Base-by-base conservation (phyloP, 2,888 invertebrate genomes). In the Cheilosia scutellata region DNA sequence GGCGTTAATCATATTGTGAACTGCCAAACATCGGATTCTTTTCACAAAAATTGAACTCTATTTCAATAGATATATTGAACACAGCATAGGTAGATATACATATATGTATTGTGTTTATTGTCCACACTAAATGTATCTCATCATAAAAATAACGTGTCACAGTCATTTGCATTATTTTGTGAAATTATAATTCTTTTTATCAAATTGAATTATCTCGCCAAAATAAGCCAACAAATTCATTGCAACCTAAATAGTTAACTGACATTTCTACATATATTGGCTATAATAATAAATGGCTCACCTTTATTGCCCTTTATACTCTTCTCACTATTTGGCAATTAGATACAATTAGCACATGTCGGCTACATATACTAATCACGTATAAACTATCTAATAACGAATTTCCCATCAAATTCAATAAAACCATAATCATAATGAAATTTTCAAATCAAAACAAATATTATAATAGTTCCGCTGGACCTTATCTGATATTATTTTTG, bases 331-430 rank as follows among this genome's bases (percentile, higher is more conserved):
- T 44, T 44, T 44, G 16, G 16, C 47, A 53, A 77, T 76, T 76
- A 47, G 65, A 60, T 47, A 65, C 76, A 82, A 63, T 71, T 63
- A 47, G 76, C 42, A 82, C 16, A 37, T 51, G 40, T 6, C 40
- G 9, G 42, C 37, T 62, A 29, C 40, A 60, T 49, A 44, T 49
- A 44, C 55, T 47, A 44, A 33, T 27, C 33, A 27, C 11, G 13
- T 27, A 27, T 51, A 79, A 75, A 65, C 79, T 71, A 76, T 71
- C 80, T 76, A 79, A 84, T 75, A 75, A 75, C 37, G 51, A 58
- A 70, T 75, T 75, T 79, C 58, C 7, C 40, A 75, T 76, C 60
- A 66, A 80, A 80, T 84, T 76, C 75, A 79, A 84, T 84, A 79
- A 71, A 79, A 65, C 74, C 74, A 60, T 72, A 74, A 74, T 68